phyloP scores from a whole-genome alignment of 2,888 invertebrate species.

The Galerucella pusilla region DNA sequence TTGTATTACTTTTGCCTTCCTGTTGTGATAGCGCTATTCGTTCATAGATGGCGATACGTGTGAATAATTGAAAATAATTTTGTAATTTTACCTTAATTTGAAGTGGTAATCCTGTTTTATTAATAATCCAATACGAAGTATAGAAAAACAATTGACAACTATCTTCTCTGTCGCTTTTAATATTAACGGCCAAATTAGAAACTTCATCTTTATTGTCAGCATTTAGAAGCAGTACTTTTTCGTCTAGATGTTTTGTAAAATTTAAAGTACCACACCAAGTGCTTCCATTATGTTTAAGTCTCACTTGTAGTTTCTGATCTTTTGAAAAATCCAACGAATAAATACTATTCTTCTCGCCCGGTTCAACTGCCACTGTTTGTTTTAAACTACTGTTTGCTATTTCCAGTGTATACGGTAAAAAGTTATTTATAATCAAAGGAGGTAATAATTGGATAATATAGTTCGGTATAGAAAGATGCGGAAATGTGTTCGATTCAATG shows the following conservation, averaged over 20 bases:
- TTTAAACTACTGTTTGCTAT: conserved; percentile 67
- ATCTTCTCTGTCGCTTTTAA: conserved; percentile 73
- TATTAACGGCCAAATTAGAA: conserved; percentile 75
- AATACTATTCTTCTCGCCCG: conserved; percentile 77
- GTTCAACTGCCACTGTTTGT: conserved; percentile 70
- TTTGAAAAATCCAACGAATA: conserved; percentile 74
- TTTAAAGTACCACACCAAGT: conserved; percentile 80
- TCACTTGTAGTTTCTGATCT: conserved; percentile 67
- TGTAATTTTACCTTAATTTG: conserved; percentile 75
- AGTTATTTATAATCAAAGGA: conserved; percentile 80
- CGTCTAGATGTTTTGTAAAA: conserved; percentile 73
- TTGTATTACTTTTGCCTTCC: too few species aligned
- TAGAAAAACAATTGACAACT: conserved; percentile 77
- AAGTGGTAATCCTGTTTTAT: conserved; percentile 86
- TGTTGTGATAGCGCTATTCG: not conserved
- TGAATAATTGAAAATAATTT: not conserved
- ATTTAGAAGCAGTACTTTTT: conserved; percentile 63
- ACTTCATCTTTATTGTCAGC: conserved; percentile 76
- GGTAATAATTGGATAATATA: conserved; percentile 78
- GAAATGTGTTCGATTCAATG: conserved; percentile 54
- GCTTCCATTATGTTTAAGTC: conserved; percentile 72
- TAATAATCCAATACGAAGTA: conserved; percentile 90
- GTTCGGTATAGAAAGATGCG: conserved; percentile 72
- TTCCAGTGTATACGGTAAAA: conserved; percentile 78
- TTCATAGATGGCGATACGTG: not conserved